These are phyloP conservation scores for Yponomeuta cagnagella DNA, from an alignment of 2,888 invertebrate species.

Conservation along the genomic window DNA sequence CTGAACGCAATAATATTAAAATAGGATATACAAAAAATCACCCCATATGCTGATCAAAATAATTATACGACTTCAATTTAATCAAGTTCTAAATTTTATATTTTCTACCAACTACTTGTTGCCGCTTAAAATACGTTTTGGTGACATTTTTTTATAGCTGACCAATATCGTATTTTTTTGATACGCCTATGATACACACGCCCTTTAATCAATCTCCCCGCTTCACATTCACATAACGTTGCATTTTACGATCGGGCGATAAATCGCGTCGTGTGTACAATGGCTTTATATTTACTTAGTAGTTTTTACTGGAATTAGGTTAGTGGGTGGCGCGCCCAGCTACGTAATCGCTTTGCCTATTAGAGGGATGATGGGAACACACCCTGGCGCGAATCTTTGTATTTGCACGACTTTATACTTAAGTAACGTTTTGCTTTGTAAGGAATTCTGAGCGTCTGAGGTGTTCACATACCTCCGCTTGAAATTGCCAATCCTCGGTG, in stretches of 20 bases:
- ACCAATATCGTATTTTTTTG: no score
- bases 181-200: background rate
- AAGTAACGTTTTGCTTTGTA: background rate
- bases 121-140: no score
- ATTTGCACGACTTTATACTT: background rate
- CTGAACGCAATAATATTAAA: no score
- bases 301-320: conserved; percentile 58
- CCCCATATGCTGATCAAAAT: no score
- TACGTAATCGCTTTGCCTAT: conserved; percentile 60
- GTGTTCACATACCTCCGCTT: no score
- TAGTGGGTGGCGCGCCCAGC: conserved; percentile 51
- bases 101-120: no score
- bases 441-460: no score
- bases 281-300: conserved; percentile 50
- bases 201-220: conserved; percentile 37
- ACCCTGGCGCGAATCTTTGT: conserved; percentile 44
- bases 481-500: no score
- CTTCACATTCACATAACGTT: conserved; percentile 32
- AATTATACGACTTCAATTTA: no score
- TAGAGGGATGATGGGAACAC: conserved; percentile 54
- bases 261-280: conserved; percentile 52
- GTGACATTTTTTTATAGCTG: no score
- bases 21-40: no score
- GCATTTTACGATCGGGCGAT: conserved; percentile 56
- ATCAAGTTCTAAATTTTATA: no score